A percentile compares a stretch with the other conserved stretches of the same genome.
Conservation (phyloP, 2,797 vertebrate species). For the Orientallactaga sibirica region DNA sequence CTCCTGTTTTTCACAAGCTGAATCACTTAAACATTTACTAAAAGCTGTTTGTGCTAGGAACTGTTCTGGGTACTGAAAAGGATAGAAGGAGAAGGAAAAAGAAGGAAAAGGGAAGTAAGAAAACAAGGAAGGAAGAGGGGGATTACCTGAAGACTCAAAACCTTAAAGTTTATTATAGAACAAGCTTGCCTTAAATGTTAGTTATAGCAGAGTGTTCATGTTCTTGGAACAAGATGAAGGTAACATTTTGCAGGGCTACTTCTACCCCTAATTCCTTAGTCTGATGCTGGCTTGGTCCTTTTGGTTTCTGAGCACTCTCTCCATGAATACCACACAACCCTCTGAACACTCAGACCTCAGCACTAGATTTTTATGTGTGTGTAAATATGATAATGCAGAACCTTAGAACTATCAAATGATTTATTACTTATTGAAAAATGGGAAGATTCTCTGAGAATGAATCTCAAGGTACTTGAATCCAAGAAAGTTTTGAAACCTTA, state of each 20-base stretch:
- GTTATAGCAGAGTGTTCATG: neutral
- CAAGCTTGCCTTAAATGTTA: neutral
- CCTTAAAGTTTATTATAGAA: conserved; percentile 27
- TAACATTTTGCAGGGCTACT: neutral
- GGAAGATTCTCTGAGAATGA: conserved; percentile 32
- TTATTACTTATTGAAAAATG: neutral
- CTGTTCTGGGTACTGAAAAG: conserved; percentile 13
- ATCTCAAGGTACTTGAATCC: conserved; percentile 8
- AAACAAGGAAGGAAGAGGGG: neutral
- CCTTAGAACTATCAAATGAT: conserved; percentile 9
- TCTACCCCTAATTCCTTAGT: neutral
- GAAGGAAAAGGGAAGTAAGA: neutral
- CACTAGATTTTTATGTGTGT: neutral
- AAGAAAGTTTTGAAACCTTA: neutral
- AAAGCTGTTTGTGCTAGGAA: conserved; percentile 56
- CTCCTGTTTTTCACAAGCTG: conserved; percentile 56
- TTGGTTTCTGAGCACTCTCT: neutral
- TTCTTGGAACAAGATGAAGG: neutral
- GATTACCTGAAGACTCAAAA: neutral
- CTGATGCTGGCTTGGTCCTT: neutral
- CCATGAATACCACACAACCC: neutral
- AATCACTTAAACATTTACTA: conserved; percentile 63
- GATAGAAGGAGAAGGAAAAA: neutral
- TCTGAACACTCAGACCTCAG: neutral
- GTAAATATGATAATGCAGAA: neutral